Evolutionary conservation across 2,888 invertebrate species (phyloP), one percentile per base, ranked within the genome.

Genomic region (Agriopis marginaria): DNA sequence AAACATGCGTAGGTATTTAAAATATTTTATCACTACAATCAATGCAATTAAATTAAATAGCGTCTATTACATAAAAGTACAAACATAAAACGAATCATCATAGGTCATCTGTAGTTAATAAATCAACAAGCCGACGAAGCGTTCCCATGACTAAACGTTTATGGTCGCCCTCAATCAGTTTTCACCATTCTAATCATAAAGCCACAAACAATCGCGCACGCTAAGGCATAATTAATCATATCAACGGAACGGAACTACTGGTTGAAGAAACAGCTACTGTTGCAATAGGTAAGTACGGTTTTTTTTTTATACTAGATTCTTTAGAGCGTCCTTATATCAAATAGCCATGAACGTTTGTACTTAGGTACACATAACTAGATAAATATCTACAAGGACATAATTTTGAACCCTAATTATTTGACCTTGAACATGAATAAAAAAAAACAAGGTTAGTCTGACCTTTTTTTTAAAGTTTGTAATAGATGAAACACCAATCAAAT

Each of bases 181-280:
- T 67, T 53, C 58, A 59, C 63, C 67, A 56, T 44, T 44, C 44
- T 32, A 50, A 61, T 59, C 47, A 60, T 17, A 66, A 54, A 40
- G n/a, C 64, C 65, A 54, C 62, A 51, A 49, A 54, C 61, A 65
- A 65, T 65, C 50, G 55, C 51, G 53, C 63, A 63, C 67, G 67
- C 63, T 23, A 62, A 10, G 45, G 45, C 53, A 58, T 63, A 32
- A 67, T 67, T 67, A 67, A 68, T 68, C 63, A 68, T 54, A 61
- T 50, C 58, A 47, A 54, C 40, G 51, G n/a, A 49, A 49, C 17
- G 51, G n/a, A 49, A 49, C 17, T 42, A 63, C 56, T 47, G 42
- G 12, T 56, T 56, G 44, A n/a, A 55, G 61, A 51, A 40, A 60
- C 44, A 45, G 61, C 60, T 61, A 61, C 61, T 55, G 55, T 61